These are phyloP conservation scores for Discoglossus pictus DNA, from an alignment of 2,797 vertebrate species.

Conservation along the genomic window DNA sequence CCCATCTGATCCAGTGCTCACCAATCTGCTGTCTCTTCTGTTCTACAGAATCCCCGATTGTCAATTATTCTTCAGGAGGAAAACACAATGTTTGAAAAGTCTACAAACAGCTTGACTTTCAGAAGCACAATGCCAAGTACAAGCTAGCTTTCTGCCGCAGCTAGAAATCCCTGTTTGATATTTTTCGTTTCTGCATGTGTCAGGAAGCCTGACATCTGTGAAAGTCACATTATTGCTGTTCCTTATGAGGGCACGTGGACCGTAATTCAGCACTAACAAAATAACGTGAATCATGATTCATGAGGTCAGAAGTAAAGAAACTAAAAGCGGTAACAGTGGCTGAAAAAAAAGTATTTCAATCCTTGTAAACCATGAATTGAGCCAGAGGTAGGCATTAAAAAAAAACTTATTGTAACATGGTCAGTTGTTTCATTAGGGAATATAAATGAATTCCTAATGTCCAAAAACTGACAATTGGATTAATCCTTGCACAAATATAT, in stretches of 20 bases:
- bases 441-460: too few relatives aligned
- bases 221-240: conserved; percentile 1
- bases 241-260: background rate
- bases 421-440: too few relatives aligned
- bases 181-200: conserved; percentile 29
- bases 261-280: conserved; percentile 7
- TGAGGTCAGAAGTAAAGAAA: background rate
- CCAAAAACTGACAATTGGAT: too few relatives aligned
- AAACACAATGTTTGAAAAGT: conserved; percentile 48
- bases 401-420: too few relatives aligned
- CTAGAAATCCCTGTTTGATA: conserved; percentile 8
- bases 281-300: background rate
- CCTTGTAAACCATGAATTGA: too few relatives aligned
- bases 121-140: conserved; percentile 31
- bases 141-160: conserved; percentile 19
- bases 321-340: too few relatives aligned
- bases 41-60: conserved; percentile 31
- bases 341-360: too few relatives aligned
- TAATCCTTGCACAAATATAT: too few relatives aligned
- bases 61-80: conserved; percentile 37
- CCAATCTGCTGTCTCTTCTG: conserved; percentile 49
- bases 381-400: too few relatives aligned
- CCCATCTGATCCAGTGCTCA: conserved; percentile 44
- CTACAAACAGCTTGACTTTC: conserved; percentile 44
- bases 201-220: conserved; percentile 39